Base-by-base conservation (phyloP, 2,888 invertebrate species). In the Nudaria mundana region DNA sequence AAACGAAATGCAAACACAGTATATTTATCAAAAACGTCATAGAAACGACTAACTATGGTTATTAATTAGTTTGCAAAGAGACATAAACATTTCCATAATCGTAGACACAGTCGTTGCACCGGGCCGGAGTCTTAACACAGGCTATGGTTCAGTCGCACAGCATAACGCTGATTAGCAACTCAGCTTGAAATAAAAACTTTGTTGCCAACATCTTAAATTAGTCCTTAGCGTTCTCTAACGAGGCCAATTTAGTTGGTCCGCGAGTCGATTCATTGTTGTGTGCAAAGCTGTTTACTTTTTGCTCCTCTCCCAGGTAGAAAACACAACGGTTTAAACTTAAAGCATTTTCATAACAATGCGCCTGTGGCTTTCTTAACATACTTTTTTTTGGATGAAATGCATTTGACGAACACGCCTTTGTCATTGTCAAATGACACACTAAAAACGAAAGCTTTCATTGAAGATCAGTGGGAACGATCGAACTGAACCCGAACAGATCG, bases 271-370 rank as follows among this genome's bases (percentile, higher is more conserved):
- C 71, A 61, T 69, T 65, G 78, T 77, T 77, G 78, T 79, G 79
- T 78, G 81, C 82, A 76, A 80, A 81, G 78, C 72, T 74, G 75
- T 49, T 56, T 64, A 71, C 74, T 86, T 87, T 87, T 87, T 87
- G 80, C 72, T 63, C 62, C 67, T 52, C 62, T 66, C 70, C 53
- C 85, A 86, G 87, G 86, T 86, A 87, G 83, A 83, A 73, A 81
- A 82, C 72, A 77, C 79, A 76, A 81, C 78, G 79, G 81, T 8
- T 70, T 77, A n/a, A n/a, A n/a, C n/a, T n/a, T 72, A 62, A 71
- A 78, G 75, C 79, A 85, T 88, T 86, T 85, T 86, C 82, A 86
- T 88, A 84, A 87, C 85, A 88, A 88, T 88, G 86, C 83, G 80
- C 81, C 76, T 58, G 79, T 78, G 81, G 76, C 80, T 82, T 76